Evolutionary conservation across 2,113 vertebrate species (phyloP).

Genomic region (Varanus salvator): DNA sequence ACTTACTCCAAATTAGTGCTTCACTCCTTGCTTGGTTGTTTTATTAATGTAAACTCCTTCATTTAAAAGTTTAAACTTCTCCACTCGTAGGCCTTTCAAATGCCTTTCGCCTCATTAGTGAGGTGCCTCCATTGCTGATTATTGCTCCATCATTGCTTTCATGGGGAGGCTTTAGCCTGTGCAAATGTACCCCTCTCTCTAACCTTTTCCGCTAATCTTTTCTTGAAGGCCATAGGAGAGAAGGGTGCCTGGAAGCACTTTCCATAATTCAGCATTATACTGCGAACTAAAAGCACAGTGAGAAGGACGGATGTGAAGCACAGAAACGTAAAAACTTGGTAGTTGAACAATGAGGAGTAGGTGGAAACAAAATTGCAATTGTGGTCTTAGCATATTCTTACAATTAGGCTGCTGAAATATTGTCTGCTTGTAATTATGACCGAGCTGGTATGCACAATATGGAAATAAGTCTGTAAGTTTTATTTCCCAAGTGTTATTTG

Average conservation of each 20-base stretch:
- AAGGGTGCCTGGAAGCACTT: neutral
- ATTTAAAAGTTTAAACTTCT: neutral
- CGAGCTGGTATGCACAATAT: accelerated
- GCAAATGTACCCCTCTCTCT: neutral
- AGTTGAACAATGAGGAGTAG: neutral
- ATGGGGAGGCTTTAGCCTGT: neutral
- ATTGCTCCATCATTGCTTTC: neutral
- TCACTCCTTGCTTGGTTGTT: neutral
- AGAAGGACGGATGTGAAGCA: neutral
- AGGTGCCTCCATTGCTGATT: neutral
- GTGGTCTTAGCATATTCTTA: neutral
- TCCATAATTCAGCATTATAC: neutral
- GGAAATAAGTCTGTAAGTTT: neutral
- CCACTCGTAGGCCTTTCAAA: neutral
- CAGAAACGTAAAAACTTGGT: neutral
- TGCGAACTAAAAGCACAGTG: neutral
- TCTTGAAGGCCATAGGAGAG: neutral
- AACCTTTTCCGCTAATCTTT: neutral
- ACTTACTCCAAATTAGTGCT: neutral
- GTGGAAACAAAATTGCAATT: neutral
- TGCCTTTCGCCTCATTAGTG: too few species aligned
- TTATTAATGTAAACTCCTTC: neutral
- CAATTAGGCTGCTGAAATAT: neutral
- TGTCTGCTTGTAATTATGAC: slow-evolving; percentile 17
- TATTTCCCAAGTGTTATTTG: neutral